Conservation (phyloP, 2,113 vertebrate species). For the Hippocampus guttulatus region DNA sequence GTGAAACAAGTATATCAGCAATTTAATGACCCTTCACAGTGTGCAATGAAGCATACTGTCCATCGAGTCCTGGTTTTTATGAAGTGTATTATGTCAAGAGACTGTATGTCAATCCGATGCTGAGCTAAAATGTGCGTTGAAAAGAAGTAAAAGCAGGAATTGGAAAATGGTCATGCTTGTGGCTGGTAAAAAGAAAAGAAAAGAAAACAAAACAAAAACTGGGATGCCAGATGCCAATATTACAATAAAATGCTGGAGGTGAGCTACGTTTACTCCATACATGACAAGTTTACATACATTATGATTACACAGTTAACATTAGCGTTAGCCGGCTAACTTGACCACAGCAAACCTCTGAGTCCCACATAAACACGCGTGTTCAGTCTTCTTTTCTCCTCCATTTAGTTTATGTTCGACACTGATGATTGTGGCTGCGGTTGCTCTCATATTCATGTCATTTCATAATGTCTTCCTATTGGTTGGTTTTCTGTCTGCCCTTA, state of each 20-base stretch:
- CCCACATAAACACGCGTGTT: neutral
- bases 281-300: neutral
- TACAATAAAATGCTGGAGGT: neutral
- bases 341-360: neutral
- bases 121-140: neutral
- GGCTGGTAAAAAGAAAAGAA: neutral
- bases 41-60: no score
- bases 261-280: neutral
- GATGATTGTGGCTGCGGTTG: neutral
- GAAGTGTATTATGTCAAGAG: no score
- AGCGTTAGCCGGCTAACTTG: neutral
- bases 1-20: no score
- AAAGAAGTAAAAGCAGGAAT: neutral
- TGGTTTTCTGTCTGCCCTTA: neutral
- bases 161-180: neutral
- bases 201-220: neutral
- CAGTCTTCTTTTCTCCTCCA: neutral
- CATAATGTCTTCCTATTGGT: neutral
- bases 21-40: no score
- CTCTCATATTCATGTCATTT: neutral
- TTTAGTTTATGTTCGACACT: neutral
- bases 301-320: neutral
- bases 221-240: neutral
- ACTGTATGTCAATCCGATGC: no score
- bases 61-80: no score